Evolutionary conservation across 2,113 vertebrate genomes (phyloP).

Genomic region (Synodontis membranacea): DNA sequence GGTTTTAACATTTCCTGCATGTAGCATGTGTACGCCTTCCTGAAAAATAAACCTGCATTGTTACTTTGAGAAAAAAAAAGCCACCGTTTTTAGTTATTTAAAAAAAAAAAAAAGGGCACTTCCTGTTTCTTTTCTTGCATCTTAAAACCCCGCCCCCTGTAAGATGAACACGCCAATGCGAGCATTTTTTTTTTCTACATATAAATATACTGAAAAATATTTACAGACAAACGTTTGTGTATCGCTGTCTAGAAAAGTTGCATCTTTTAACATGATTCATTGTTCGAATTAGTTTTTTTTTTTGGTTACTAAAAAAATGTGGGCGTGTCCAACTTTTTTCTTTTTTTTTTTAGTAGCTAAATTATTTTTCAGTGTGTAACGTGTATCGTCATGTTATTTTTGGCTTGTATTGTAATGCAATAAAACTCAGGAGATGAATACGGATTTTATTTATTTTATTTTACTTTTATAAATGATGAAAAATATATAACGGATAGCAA

Average conservation of each 20-base stretch:
- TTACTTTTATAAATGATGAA: too few relatives aligned
- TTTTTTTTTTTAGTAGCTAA: background rate
- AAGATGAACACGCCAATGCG: background rate
- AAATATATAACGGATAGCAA: background rate
- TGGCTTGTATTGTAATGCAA: background rate
- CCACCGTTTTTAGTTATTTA: too few relatives aligned
- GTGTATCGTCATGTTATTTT: background rate
- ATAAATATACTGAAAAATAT: too few relatives aligned
- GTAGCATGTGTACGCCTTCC: background rate
- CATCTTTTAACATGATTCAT: conserved; percentile 27
- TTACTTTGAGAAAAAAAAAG: too few relatives aligned
- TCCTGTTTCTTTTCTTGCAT: background rate
- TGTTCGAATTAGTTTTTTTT: background rate
- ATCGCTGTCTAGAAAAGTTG: conserved; percentile 50
- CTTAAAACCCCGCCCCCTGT: background rate
- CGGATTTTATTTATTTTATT: background rate
- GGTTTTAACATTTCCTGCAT: background rate
- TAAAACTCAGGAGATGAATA: background rate
- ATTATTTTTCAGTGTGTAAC: background rate
- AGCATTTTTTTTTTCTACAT: too few relatives aligned
- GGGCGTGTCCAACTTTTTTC: background rate
- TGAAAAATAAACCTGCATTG: background rate
- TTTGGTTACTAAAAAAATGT: background rate
- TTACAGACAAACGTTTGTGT: background rate
- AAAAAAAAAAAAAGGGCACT: background rate